Conservation (phyloP, 1,140 invertebrate species). For the Augochlora pura region DNA sequence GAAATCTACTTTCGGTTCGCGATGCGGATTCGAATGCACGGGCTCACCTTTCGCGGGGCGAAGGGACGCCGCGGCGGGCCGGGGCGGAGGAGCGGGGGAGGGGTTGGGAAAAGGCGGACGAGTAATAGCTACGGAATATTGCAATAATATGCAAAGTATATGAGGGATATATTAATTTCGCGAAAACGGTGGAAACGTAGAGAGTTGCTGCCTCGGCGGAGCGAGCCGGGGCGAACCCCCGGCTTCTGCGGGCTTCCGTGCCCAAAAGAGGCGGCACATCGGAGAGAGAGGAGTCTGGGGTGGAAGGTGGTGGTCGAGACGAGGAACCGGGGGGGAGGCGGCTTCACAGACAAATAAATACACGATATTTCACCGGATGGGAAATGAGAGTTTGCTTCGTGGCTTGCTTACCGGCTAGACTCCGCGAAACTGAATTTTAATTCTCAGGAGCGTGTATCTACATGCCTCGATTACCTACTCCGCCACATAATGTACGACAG, state of each 20-base stretch:
- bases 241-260: slow-evolving; percentile 70
- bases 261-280: slow-evolving; percentile 66
- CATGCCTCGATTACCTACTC: slow-evolving; percentile 53
- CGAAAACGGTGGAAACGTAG: slow-evolving; percentile 77
- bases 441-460: slow-evolving; percentile 57
- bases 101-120: slow-evolving; percentile 73
- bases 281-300: slow-evolving; percentile 55
- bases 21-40: slow-evolving; percentile 56
- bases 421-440: slow-evolving; percentile 72
- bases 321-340: slow-evolving; percentile 67
- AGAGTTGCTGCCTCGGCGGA: slow-evolving; percentile 67
- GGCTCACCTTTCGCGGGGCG: slow-evolving; percentile 45
- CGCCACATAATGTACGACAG: slow-evolving; percentile 24
- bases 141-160: slow-evolving; percentile 81
- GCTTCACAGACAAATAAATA: slow-evolving; percentile 75
- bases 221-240: slow-evolving; percentile 46
- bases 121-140: slow-evolving; percentile 79
- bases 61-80: slow-evolving; percentile 30
- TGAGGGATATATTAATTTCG: slow-evolving; percentile 81
- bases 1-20: slow-evolving; percentile 58
- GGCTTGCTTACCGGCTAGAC: slow-evolving; percentile 64
- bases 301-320: slow-evolving; percentile 61
- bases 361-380: slow-evolving; percentile 74
- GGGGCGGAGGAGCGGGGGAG: too few species aligned
- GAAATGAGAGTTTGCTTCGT: slow-evolving; percentile 72